Evolutionary conservation across 2,113 vertebrate genomes (phyloP), one percentile per base, ranked within the genome.

Genomic region (Oncorhynchus kisutch): DNA sequence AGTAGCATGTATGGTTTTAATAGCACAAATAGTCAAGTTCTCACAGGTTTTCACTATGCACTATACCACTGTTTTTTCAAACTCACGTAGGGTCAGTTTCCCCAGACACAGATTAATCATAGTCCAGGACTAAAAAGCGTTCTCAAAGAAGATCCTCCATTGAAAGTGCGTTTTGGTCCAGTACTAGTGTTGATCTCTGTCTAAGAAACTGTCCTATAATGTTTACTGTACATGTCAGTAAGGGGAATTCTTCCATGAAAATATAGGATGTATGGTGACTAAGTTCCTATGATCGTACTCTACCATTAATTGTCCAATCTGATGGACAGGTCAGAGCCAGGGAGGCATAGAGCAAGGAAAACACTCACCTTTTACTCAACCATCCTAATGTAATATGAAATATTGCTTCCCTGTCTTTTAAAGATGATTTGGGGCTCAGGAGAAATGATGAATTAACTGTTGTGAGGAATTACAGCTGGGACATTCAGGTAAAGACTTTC

Each of bases 361-460:
- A 79, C 74, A 77, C 62, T 72, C 79, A 72, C 66, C 54, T 48
- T 82, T 86, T 80, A 71, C 84, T 84, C 78, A 49, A 81, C 70
- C 67, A 72, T 83, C 49, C 83, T 94, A 93, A 94, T 94, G 82
- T 81, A 78, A 90, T 89, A 87, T 93, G 92, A 94, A 92, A 90
- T 90, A 90, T 92, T 87, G 86, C 88, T 85, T 78, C 82, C 82
- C 80, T 83, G 79, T 87, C 84, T 87, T 86, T 24, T 85, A 81
- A 77, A 54, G 85, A 91, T 82, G 87, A 86, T 77, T 73, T 59
- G 76, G 80, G 85, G 84, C 82, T 79, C 83, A 22, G 84, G 81
- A 72, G 83, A 86, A 88, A 92, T 93, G 91, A 94, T 92, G 88
- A 94, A 94, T 93, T 89, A 94, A 93, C 91, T 94, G 92, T 86